A percentile compares a stretch with the other conserved stretches of the same genome.
phyloP scores from a whole-genome alignment of 2,888 invertebrate species.

The Luperina testacea region DNA sequence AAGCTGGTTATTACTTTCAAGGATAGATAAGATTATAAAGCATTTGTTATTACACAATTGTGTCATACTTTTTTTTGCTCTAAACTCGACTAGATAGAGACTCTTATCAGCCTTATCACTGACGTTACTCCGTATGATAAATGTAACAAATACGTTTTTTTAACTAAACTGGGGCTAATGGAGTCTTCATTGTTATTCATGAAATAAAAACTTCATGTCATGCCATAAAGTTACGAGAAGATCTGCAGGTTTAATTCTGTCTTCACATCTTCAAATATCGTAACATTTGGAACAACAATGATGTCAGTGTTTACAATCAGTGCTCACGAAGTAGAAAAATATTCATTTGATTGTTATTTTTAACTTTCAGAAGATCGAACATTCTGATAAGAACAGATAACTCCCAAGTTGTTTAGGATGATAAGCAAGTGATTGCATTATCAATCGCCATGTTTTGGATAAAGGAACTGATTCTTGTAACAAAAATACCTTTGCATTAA shows the following conservation, averaged over 20 bases:
- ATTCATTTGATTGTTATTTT: slow-evolving; percentile 15
- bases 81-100: slow-evolving; percentile 34
- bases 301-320: slow-evolving; percentile 32
- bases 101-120: slow-evolving; percentile 61
- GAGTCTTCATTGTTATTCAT: slow-evolving; percentile 43
- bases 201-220: slow-evolving; percentile 32
- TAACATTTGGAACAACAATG: slow-evolving; percentile 22
- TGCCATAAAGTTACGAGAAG: slow-evolving; percentile 28
- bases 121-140: slow-evolving; percentile 61
- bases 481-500: neutral
- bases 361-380: slow-evolving; percentile 41
- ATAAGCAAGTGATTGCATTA: slow-evolving; percentile 42
- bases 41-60: slow-evolving; percentile 28
- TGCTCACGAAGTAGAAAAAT: slow-evolving; percentile 26
- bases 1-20: slow-evolving; percentile 41
- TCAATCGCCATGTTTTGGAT: slow-evolving; percentile 26
- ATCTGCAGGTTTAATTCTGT: slow-evolving; percentile 21
- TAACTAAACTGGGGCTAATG: slow-evolving; percentile 45
- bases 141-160: slow-evolving; percentile 56
- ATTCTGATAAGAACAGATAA: slow-evolving; percentile 40
- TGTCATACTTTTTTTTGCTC: slow-evolving; percentile 43
- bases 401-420: slow-evolving; percentile 29
- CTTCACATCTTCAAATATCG: slow-evolving; percentile 22
- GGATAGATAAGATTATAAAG: slow-evolving; percentile 38
- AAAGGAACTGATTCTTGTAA: slow-evolving; percentile 29